Conservation (phyloP, 2,888 invertebrate genomes). For the Lymantria monacha region DNA sequence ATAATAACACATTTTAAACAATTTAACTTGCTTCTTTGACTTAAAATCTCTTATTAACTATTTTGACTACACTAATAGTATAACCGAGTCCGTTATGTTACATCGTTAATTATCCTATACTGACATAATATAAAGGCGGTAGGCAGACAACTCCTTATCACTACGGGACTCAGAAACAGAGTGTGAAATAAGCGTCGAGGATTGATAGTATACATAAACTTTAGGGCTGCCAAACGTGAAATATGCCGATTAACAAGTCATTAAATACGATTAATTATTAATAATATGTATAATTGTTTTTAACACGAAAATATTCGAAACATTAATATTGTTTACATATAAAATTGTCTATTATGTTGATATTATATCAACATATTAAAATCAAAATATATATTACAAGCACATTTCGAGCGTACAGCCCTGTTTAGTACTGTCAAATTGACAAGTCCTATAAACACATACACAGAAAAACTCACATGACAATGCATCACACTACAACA, state of each 20-base stretch:
- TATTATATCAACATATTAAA: background rate
- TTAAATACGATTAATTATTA: background rate
- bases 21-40: conserved; percentile 82
- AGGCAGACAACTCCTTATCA: conserved; percentile 78
- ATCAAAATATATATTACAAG: background rate
- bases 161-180: conserved; percentile 78
- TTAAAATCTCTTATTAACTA: conserved; percentile 79
- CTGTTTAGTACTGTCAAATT: conserved; percentile 16
- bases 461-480: conserved; percentile 24
- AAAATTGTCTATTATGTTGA: background rate
- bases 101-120: conserved; percentile 74
- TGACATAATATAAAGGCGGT: conserved; percentile 81
- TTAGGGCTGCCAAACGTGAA: conserved; percentile 30
- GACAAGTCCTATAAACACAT: conserved; percentile 24
- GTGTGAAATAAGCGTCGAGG: conserved; percentile 42
- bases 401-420: conserved; percentile 22
- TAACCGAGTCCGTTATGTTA: conserved; percentile 79
- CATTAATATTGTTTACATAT: background rate
- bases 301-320: background rate
- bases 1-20: conserved; percentile 83
- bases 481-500: conserved; percentile 29
- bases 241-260: conserved; percentile 5
- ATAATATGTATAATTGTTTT: no score
- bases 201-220: conserved; percentile 16
- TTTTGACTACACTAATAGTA: conserved; percentile 81